Conservation (phyloP, 2,113 vertebrate genomes). For the Burhinus bistriatus region DNA sequence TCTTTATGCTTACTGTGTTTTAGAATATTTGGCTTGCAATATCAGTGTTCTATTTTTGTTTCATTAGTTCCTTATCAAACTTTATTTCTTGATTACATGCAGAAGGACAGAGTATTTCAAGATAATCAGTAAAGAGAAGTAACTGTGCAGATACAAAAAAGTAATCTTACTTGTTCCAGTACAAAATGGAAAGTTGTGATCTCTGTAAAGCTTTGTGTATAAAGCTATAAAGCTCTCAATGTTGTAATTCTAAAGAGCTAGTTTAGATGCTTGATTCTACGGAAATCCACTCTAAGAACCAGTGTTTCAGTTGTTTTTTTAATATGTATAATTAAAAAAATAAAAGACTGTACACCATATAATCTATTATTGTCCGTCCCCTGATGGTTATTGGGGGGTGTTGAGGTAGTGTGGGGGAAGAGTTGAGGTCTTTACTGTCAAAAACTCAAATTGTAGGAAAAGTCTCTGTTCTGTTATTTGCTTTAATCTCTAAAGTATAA, state of each 20-base stretch:
- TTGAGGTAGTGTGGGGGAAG: not conserved
- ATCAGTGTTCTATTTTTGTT: not conserved
- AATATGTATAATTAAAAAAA: not conserved
- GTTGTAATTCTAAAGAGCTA: not conserved
- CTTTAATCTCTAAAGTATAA: not conserved
- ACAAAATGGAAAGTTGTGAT: not conserved
- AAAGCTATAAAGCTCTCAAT: not conserved
- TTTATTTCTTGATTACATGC: not conserved
- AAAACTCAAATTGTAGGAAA: not conserved
- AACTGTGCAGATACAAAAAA: not conserved
- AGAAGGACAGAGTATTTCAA: not conserved
- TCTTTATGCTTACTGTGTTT: not conserved
- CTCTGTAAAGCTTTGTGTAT: not conserved
- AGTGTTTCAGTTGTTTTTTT: not conserved
- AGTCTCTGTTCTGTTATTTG: not conserved
- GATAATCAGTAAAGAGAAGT: not conserved
- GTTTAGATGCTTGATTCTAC: not conserved
- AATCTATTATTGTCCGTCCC: not conserved
- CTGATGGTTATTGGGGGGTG: not conserved
- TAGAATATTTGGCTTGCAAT: not conserved
- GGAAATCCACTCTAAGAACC: not conserved
- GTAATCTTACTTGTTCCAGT: not conserved
- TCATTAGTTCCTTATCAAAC: not conserved
- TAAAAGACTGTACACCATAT: rapidly evolving
- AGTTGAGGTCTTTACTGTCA: not conserved